Percentiles rank a stretch among this genome's conserved stretches.
Evolutionary conservation across 1,140 invertebrate species (phyloP).

Genomic region (Yoshiicerus persimilis): DNA sequence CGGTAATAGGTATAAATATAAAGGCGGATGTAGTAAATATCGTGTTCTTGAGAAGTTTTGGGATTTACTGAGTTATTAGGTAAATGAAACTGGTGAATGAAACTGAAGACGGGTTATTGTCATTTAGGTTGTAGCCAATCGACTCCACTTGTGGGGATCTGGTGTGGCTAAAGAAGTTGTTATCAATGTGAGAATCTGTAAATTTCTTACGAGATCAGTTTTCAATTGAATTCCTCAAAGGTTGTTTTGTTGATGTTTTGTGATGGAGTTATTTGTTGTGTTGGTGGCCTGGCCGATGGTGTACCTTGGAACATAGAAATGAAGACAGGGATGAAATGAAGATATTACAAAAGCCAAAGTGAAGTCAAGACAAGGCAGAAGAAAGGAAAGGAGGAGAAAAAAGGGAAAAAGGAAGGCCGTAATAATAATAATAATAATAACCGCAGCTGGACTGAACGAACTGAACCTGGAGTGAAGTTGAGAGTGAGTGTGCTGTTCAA

Average conservation of each 20-base stretch:
- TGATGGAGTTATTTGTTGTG: background rate
- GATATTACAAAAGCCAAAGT: slow-evolving; percentile 6
- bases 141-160: background rate
- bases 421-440: slow-evolving; percentile 20
- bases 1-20: no score
- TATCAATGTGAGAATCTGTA: background rate
- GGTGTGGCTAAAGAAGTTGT: background rate
- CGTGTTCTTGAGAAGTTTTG: background rate
- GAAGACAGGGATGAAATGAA: background rate
- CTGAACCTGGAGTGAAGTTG: background rate
- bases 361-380: slow-evolving; percentile 11
- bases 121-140: no score
- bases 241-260: slow-evolving; percentile 10
- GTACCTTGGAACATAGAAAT: background rate
- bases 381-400: background rate
- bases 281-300: background rate
- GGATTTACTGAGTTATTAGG: background rate
- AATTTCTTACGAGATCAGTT: background rate
- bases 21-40: background rate
- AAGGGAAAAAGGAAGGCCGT: slow-evolving; percentile 1
- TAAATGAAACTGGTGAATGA: background rate
- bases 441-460: slow-evolving; percentile 7
- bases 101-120: background rate
- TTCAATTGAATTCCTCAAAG: slow-evolving; percentile 3
- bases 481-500: background rate